Evolutionary conservation across 2,113 vertebrate genomes (phyloP), one percentile per base, ranked within the genome.

Genomic region (Clarias batrachus): DNA sequence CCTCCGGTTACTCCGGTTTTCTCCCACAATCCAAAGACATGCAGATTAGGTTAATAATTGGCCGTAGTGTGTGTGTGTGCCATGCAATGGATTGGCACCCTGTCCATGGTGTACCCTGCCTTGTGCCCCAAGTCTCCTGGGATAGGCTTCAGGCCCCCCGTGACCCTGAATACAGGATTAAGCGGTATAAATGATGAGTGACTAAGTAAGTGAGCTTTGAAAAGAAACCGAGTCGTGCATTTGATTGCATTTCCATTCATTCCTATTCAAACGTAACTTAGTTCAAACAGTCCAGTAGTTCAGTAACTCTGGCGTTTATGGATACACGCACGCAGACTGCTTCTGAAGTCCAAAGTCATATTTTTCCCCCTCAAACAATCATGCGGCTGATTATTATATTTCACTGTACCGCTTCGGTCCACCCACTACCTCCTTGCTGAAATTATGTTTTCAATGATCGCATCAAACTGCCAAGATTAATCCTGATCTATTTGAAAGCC

Each of bases 381-480:
- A 91, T 88, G 92, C 89, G n/a, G 74, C 14, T 57, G 37, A 41
- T 68, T 78, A 52, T n/a, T 87, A 48, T 77, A 83, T 57, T 81
- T 81, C 6, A 4, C 3, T 33, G 56, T 48, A 52, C 59, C 82
- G 27, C 89, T 77, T 60, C 65, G 56, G 25, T 78, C 57, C 87
- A 88, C 23, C 65, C 56, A n/a, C 70, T 33, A 74, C 41, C 71
- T 85, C 56, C 33, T 87, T 76, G 83, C 86, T 92, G 89, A 93
- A 94, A 91, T 77, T 81, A 93, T 92, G 84, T 78, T 82, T 54
- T 90, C 92, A 93, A 93, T 92, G 91, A 94, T 93, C 82, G 68
- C 60, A 87, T 82, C 92, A 89, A 89, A 93, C 93, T 92, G 92
- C 89, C 87, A 83, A 86, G 89, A 91, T 92, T 92, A 90, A 93